phyloP scores from a whole-genome alignment of 2,113 vertebrate species.

The Phalacrocorax pelagicus region DNA sequence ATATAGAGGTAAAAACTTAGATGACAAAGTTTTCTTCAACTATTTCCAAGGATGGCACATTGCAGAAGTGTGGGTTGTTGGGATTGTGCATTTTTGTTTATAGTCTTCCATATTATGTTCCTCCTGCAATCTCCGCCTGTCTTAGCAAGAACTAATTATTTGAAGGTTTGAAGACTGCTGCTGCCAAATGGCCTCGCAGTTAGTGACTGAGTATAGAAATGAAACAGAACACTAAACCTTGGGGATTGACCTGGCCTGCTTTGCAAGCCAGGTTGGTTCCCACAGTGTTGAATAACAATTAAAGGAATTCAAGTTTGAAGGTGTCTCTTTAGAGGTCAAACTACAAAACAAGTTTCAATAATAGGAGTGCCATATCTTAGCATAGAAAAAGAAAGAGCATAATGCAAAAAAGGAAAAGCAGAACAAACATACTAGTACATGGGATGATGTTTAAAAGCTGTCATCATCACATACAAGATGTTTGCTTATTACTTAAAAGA shows the following conservation, averaged over 20 bases:
- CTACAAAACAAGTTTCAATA: slow-evolving; percentile 49
- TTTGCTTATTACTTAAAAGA: background rate
- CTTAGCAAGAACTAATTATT: slow-evolving; percentile 83
- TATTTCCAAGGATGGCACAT: slow-evolving; percentile 81
- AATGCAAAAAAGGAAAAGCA: background rate
- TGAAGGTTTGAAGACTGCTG: slow-evolving; percentile 65
- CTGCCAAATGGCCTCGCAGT: slow-evolving; percentile 83
- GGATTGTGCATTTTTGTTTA: background rate
- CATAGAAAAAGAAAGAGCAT: background rate
- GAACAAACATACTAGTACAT: background rate
- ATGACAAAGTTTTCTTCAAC: slow-evolving; percentile 64
- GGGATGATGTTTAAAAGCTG: background rate
- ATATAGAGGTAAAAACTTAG: background rate
- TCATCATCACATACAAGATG: background rate
- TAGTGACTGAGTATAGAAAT: slow-evolving; percentile 70
- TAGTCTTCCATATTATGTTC: slow-evolving; percentile 39
- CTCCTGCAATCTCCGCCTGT: slow-evolving; percentile 44
- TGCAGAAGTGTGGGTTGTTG: slow-evolving; percentile 9
- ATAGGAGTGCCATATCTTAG: background rate
- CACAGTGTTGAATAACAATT: slow-evolving; percentile 65
- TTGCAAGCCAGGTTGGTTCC: slow-evolving; percentile 68
- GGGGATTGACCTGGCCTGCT: slow-evolving; percentile 77
- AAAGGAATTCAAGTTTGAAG: slow-evolving; percentile 65
- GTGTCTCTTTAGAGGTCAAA: slow-evolving; percentile 69
- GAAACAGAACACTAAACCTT: slow-evolving; percentile 74